phyloP scores from a whole-genome alignment of 1,140 invertebrate species.

The Trachymyrmex septentrionalis region DNA sequence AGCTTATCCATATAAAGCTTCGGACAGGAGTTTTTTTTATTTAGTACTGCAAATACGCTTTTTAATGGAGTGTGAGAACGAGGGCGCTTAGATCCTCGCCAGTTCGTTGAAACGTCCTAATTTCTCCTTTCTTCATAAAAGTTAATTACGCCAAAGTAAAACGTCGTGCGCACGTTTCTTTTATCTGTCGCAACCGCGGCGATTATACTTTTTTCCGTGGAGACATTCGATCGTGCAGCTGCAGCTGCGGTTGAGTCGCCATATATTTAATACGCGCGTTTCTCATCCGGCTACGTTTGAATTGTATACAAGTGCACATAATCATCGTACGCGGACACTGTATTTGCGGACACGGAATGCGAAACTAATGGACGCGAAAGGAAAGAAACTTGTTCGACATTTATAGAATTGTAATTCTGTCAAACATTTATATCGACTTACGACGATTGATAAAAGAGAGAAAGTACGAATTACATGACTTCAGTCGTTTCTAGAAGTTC shows the following conservation, averaged over 20 bases:
- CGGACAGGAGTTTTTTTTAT: not conserved
- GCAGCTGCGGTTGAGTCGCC: not conserved
- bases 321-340: not conserved
- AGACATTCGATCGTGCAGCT: slow-evolving; percentile 21
- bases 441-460: not conserved
- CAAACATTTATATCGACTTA: slow-evolving; percentile 25
- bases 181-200: not conserved
- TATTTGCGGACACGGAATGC: slow-evolving; percentile 47
- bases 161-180: slow-evolving; percentile 26
- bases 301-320: not conserved
- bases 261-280: slow-evolving; percentile 16
- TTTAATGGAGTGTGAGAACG: slow-evolving; percentile 45
- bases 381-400: slow-evolving; percentile 51
- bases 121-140: slow-evolving; percentile 24
- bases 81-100: slow-evolving; percentile 13
- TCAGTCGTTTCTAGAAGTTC: slow-evolving; percentile 31
- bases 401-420: slow-evolving; percentile 22
- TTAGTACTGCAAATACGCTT: slow-evolving; percentile 24
- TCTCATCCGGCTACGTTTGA: not conserved
- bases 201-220: slow-evolving; percentile 17
- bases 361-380: slow-evolving; percentile 49
- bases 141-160: slow-evolving; percentile 59
- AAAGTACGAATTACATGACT: slow-evolving; percentile 35
- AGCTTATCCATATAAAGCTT: slow-evolving; percentile 56
- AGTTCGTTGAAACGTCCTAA: not conserved